Evolutionary conservation across 1,140 invertebrate genomes (phyloP).

Genomic region (Cydia strobilella): DNA sequence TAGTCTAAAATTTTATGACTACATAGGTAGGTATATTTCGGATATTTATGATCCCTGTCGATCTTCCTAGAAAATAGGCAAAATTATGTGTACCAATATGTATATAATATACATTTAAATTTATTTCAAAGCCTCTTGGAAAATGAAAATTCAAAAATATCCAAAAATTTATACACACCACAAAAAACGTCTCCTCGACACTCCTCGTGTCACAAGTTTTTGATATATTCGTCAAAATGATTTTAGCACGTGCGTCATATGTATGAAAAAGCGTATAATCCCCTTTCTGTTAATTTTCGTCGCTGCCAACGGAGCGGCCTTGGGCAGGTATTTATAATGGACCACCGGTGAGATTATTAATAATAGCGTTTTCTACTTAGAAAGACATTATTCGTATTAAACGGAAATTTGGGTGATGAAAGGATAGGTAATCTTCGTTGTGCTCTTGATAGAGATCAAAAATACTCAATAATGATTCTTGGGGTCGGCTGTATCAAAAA

Average conservation of each 20-base stretch:
- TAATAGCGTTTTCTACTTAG: not conserved
- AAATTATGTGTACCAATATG: too few species aligned
- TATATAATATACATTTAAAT: too few species aligned
- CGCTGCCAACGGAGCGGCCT: not conserved
- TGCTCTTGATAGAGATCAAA: too few species aligned
- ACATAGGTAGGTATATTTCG: too few species aligned
- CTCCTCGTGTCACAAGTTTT: not conserved
- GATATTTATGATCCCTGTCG: too few species aligned
- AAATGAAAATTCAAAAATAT: not conserved
- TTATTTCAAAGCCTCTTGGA: not conserved
- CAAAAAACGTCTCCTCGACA: not conserved
- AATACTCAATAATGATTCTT: too few species aligned
- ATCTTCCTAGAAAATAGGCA: too few species aligned
- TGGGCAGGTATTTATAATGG: slow-evolving; percentile 8
- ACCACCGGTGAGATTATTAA: not conserved
- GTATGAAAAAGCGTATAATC: not conserved
- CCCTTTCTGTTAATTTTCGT: not conserved
- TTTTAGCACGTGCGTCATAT: not conserved
- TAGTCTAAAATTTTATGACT: too few species aligned
- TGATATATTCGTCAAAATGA: not conserved
- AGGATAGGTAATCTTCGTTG: too few species aligned
- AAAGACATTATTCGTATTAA: too few species aligned
- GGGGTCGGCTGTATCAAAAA: too few species aligned
- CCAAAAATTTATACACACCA: not conserved
- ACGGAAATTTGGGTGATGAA: not conserved